phyloP scores from a whole-genome alignment of 2,113 vertebrate species.

The Cathartes aura region DNA sequence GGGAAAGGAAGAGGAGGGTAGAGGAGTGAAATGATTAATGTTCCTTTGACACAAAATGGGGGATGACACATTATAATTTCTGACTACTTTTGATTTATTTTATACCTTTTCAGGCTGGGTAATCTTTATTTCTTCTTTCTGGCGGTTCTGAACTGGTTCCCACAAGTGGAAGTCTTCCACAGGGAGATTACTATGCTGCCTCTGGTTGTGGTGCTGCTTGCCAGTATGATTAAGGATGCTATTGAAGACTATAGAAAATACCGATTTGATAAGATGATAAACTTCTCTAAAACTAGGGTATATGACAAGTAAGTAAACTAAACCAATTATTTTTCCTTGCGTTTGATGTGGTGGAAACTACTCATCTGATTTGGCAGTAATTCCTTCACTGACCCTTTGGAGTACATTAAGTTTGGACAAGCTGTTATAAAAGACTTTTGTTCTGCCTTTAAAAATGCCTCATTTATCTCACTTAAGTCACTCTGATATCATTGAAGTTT shows the following conservation, averaged over 20 bases:
- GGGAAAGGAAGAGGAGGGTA: not conserved
- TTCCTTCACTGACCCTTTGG: not conserved
- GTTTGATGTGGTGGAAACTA: not conserved
- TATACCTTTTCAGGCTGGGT: constrained; percentile 68
- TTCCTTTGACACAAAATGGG: not conserved
- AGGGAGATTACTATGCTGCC: constrained; percentile 77
- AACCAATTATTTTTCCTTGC: not conserved
- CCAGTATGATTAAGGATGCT: constrained; percentile 76
- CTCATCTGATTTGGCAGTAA: not conserved
- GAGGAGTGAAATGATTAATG: not conserved
- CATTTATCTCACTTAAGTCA: not conserved
- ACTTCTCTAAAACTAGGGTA: constrained; percentile 62
- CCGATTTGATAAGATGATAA: constrained; percentile 72
- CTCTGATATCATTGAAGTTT: not conserved
- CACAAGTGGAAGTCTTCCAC: constrained; percentile 77
- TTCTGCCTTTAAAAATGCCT: not conserved
- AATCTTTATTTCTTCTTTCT: constrained; percentile 81
- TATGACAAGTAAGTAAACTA: constrained; percentile 73
- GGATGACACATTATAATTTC: not conserved
- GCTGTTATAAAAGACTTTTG: not conserved
- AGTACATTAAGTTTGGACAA: not conserved
- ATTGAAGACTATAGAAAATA: constrained; percentile 76
- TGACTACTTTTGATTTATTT: not conserved
- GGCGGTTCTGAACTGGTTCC: constrained; percentile 78
- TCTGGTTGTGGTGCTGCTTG: constrained; percentile 67